A percentile compares a stretch with the other conserved stretches of the same genome.
Evolutionary conservation across 2,888 invertebrate species (phyloP).

Genomic region (Acrobasis repandana): DNA sequence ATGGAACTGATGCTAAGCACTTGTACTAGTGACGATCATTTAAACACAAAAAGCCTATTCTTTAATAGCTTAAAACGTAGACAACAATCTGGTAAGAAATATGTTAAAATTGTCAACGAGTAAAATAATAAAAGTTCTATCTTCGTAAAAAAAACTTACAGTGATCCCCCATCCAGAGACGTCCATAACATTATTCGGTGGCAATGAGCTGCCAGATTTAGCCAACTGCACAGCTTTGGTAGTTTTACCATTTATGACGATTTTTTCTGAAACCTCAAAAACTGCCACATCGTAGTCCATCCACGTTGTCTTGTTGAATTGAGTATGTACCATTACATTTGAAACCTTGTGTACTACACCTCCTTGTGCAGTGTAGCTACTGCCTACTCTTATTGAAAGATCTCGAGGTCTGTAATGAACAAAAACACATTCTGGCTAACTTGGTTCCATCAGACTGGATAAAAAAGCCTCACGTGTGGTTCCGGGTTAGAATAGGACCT

Average conservation of each 20-base stretch:
- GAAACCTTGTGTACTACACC: background rate
- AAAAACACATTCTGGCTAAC: no score
- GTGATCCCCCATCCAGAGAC: background rate
- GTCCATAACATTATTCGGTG: background rate
- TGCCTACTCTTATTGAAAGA: background rate
- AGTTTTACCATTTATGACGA: background rate
- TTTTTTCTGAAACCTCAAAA: background rate
- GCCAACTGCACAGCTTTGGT: background rate
- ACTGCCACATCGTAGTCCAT: background rate
- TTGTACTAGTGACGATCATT: no score
- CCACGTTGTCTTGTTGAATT: background rate
- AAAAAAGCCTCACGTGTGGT: no score
- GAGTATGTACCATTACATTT: background rate
- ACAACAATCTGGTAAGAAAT: no score
- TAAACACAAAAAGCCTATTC: no score
- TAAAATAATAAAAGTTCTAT: no score
- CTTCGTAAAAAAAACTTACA: background rate
- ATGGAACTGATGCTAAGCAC: no score
- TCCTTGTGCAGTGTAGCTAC: background rate
- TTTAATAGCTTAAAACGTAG: no score
- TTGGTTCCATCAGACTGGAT: no score
- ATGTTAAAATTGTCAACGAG: no score
- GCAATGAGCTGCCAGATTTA: background rate
- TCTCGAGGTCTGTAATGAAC: no score
- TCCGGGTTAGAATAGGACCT: no score